Evolutionary conservation across 1,140 invertebrate species (phyloP), one percentile per base, ranked within the genome.

Genomic region (Oscheius sp.): DNA sequence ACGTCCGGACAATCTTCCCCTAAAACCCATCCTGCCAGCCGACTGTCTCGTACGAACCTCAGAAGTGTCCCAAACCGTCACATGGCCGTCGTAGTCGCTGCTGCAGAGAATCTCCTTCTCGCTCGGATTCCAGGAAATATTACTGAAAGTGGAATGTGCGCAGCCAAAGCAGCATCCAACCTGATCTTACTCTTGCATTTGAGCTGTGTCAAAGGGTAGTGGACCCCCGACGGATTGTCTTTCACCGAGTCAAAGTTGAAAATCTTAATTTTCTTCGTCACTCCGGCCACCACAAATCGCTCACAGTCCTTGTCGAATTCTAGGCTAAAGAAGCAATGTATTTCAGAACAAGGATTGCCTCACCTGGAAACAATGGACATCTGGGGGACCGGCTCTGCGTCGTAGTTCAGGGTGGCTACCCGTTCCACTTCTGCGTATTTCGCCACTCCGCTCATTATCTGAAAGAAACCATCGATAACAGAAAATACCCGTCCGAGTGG

Each of bases 271-370:
- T 92, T 89, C 83, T 94, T 95, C 0, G 94, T 95, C 1, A 97
- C 93, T 18, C 95, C 94, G 46, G 94, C 94, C 77, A 97, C 94
- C 0, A 94, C 94, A 87, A 97, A 96, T 85, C 91, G 93, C 86
- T 97, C 94, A 84, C 92, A 91, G 85, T 97, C 94, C 85, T 94
- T 93, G 82, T 97, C 94, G 86, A 97, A 97, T 85, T 97, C 94
- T 78, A 97, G 95, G 77, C 92, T 94, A 7, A 59, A 83, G n/a
- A n/a, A 80, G 74, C 34, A 34, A 74, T 0, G 61, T 65, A 32
- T 42, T n/a, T 42, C 10, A n/a, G 38, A 42, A n/a, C 10, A 10
- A 10, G 10, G 10, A 42, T 10, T 10, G n/a, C n/a, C n/a, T 35
- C 75, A 87, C 87, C 87, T 88, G 26, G 93, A 95, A 0, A 96